Conservation (phyloP, 2,888 invertebrate species). For the Nymphalis polychloros region DNA sequence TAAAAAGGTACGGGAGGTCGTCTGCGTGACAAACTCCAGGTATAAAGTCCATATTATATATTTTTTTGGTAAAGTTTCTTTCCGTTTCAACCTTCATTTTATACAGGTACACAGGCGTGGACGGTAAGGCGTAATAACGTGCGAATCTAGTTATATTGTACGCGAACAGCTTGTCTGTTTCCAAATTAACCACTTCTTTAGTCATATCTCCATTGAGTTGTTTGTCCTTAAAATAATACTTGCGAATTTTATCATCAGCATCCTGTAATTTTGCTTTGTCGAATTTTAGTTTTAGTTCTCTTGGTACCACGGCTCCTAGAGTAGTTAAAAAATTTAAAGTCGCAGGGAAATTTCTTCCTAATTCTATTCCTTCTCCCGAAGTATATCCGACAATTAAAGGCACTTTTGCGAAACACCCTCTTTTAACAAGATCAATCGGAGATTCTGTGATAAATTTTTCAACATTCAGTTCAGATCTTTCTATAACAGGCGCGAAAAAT, state of each 20-base stretch:
- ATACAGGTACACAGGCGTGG: conserved; percentile 62
- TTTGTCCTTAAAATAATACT: conserved; percentile 61
- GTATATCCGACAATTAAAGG: conserved; percentile 71
- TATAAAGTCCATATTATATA: conserved; percentile 61
- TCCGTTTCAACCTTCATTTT: conserved; percentile 69
- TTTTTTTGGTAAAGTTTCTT: conserved; percentile 63
- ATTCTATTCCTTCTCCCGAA: conserved; percentile 73
- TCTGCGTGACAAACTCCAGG: conserved; percentile 72
- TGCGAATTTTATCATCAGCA: conserved; percentile 59
- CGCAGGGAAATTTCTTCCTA: conserved; percentile 56
- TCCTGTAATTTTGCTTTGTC: conserved; percentile 48
- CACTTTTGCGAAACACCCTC: conserved; percentile 58
- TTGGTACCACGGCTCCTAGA: conserved; percentile 63
- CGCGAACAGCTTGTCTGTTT: conserved; percentile 62
- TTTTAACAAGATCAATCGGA: conserved; percentile 56
- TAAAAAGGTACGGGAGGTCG: conserved; percentile 67
- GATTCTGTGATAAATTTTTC: conserved; percentile 61
- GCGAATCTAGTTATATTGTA: conserved; percentile 68
- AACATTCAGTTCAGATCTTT: conserved; percentile 55
- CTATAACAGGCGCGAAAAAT: conserved; percentile 71
- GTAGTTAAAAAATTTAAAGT: conserved; percentile 49
- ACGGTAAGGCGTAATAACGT: conserved; percentile 52
- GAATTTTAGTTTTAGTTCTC: conserved; percentile 67
- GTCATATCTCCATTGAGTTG: conserved; percentile 52
- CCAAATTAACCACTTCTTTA: conserved; percentile 58